A percentile compares a stretch with the other conserved stretches of the same genome.
Evolutionary conservation across 2,888 invertebrate species (phyloP).

Genomic region (Caenorhabditis sinica): DNA sequence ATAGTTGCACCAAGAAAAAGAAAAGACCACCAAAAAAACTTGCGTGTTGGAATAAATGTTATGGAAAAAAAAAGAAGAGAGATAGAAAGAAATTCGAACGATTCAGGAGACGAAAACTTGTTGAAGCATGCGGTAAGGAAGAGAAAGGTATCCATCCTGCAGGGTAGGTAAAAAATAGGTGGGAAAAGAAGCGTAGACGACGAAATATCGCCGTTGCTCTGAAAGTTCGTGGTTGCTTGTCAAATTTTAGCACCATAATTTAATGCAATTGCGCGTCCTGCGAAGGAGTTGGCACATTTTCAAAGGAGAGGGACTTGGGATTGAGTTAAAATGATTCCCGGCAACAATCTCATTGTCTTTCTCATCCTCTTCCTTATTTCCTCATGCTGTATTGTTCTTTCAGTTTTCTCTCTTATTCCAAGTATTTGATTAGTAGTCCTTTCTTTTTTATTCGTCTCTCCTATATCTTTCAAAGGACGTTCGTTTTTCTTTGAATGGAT

Average conservation of each 20-base stretch:
- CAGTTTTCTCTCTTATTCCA: slow-evolving; percentile 16
- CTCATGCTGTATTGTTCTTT: slow-evolving; percentile 57
- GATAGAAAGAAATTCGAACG: slow-evolving; percentile 52
- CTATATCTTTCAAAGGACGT: slow-evolving; percentile 13
- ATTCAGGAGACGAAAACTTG: slow-evolving; percentile 60
- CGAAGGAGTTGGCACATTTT: slow-evolving; percentile 51
- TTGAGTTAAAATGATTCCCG: slow-evolving; percentile 56
- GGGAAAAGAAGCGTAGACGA: slow-evolving; percentile 47
- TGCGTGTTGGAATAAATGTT: slow-evolving; percentile 49
- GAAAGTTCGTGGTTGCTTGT: slow-evolving; percentile 45
- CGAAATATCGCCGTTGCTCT: slow-evolving; percentile 25
- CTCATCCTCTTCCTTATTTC: slow-evolving; percentile 34
- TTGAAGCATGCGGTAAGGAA: slow-evolving; percentile 61
- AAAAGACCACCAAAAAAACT: slow-evolving; percentile 19
- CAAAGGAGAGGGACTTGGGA: slow-evolving; percentile 28
- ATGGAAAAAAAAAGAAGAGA: slow-evolving; percentile 22
- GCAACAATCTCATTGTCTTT: slow-evolving; percentile 60
- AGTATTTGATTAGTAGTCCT: slow-evolving; percentile 44
- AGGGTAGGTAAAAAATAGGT: slow-evolving; percentile 35
- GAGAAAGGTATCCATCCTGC: slow-evolving; percentile 28
- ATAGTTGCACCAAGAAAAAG: slow-evolving; percentile 15
- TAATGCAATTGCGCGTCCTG: slow-evolving; percentile 53
- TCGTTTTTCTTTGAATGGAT: slow-evolving; percentile 37
- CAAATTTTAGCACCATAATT: slow-evolving; percentile 55
- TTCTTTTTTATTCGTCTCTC: neutral